Percentiles rank a stretch among this genome's conserved stretches.
Evolutionary conservation across 2,888 invertebrate genomes (phyloP).

Genomic region (Crocallis elinguaria): DNA sequence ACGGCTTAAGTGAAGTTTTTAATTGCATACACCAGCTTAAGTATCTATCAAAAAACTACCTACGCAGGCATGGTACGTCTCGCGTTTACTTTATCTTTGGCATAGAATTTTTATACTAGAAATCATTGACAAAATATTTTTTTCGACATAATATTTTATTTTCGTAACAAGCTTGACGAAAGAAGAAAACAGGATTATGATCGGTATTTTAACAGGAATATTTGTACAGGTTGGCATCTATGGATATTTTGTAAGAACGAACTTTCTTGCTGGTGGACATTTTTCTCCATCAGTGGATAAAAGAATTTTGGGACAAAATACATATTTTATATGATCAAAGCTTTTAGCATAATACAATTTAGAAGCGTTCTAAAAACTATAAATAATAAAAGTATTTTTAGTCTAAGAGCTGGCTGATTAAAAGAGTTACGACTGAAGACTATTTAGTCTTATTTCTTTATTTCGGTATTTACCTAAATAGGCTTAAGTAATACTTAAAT

Average conservation of each 20-base stretch:
- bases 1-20: too few species aligned
- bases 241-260: neutral
- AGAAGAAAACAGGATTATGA: slow-evolving; percentile 11
- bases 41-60: neutral
- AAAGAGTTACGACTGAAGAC: too few species aligned
- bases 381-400: too few species aligned
- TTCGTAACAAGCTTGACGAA: slow-evolving; percentile 9
- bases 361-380: too few species aligned
- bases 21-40: too few species aligned
- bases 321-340: neutral
- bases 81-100: neutral
- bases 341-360: too few species aligned
- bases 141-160: slow-evolving; percentile 7
- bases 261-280: neutral
- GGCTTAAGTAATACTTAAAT: too few species aligned
- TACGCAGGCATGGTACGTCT: neutral
- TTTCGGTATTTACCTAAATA: too few species aligned
- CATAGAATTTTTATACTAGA: neutral
- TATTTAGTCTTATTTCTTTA: too few species aligned
- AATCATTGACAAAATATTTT: slow-evolving; percentile 8
- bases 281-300: neutral
- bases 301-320: neutral
- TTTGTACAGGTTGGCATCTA: neutral
- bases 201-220: slow-evolving; percentile 17
- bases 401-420: too few species aligned